These are phyloP conservation scores for Hypotaenidia okinawae DNA, from an alignment of 2,797 vertebrate genomes.

Conservation along the genomic window DNA sequence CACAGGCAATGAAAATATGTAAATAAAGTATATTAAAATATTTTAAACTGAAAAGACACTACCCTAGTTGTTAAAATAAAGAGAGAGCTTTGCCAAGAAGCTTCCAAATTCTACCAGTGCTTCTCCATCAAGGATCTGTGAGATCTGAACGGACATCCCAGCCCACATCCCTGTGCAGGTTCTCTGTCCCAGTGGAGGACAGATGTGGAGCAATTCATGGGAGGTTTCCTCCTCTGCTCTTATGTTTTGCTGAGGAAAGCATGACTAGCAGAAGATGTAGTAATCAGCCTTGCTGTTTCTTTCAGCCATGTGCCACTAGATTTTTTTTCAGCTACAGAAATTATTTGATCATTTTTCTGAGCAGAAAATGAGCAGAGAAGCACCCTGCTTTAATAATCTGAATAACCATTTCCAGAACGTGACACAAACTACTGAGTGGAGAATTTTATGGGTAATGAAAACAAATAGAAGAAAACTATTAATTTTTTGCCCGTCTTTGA, in stretches of 20 bases:
- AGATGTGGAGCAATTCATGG: not conserved
- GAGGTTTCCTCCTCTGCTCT: not conserved
- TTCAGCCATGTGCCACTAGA: not conserved
- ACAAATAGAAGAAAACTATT: not conserved
- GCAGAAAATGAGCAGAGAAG: not conserved
- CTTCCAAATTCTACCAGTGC: not conserved
- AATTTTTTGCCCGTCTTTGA: not conserved
- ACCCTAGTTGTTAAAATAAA: not conserved
- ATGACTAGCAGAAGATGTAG: not conserved
- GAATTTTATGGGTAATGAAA: not conserved
- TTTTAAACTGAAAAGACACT: not conserved
- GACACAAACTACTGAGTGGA: not conserved
- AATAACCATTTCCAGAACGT: not conserved
- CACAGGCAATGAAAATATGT: not conserved
- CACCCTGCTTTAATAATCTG: not conserved
- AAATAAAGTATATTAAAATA: not conserved
- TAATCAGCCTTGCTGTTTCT: not conserved
- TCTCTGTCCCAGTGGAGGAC: not conserved
- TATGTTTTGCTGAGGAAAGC: not conserved
- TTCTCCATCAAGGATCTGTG: not conserved
- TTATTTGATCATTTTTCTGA: not conserved
- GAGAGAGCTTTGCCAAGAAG: not conserved
- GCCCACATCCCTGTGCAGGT: not conserved
- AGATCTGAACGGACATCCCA: not conserved
- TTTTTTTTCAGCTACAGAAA: not conserved